These are phyloP conservation scores for Tanytarsus gracilentus DNA, from an alignment of 2,888 invertebrate species.

Conservation along the genomic window DNA sequence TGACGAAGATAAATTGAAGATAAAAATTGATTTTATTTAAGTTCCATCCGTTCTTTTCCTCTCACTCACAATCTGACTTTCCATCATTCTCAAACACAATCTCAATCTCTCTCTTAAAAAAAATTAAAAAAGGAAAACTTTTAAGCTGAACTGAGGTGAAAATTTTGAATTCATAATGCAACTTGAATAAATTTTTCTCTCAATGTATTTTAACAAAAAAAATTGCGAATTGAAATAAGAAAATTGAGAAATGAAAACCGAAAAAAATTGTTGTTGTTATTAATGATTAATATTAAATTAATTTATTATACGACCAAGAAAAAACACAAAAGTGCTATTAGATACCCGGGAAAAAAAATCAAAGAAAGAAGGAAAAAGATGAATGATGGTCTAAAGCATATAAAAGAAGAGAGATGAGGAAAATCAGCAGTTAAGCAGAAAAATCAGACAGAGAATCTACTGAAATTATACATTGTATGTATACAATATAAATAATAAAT, in stretches of 20 bases:
- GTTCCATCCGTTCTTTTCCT: too few species aligned
- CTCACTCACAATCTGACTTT: too few species aligned
- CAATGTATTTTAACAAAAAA: neutral
- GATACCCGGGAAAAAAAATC: conserved; percentile 18
- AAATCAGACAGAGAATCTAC: neutral
- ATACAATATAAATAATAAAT: neutral
- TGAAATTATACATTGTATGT: neutral
- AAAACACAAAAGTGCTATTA: conserved; percentile 29
- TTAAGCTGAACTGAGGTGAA: too few species aligned
- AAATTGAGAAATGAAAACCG: conserved; percentile 22
- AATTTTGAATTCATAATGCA: too few species aligned
- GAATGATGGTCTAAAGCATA: neutral
- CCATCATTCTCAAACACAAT: too few species aligned
- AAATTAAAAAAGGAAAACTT: neutral
- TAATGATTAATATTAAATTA: conserved; percentile 27
- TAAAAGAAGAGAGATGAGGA: neutral
- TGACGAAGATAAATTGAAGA: conserved; percentile 24
- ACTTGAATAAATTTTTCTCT: neutral
- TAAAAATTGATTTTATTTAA: conserved; percentile 20
- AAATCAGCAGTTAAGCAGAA: neutral
- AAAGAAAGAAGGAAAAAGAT: conserved; percentile 12
- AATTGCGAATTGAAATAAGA: conserved; percentile 5
- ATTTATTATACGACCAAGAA: conserved; percentile 29
- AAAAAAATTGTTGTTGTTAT: conserved; percentile 29
- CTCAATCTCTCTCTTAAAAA: too few species aligned